A percentile compares a stretch with the other conserved stretches of the same genome.
These are phyloP conservation scores for Mythimna ferrago DNA, from an alignment of 2,888 invertebrate genomes.

Conservation along the genomic window DNA sequence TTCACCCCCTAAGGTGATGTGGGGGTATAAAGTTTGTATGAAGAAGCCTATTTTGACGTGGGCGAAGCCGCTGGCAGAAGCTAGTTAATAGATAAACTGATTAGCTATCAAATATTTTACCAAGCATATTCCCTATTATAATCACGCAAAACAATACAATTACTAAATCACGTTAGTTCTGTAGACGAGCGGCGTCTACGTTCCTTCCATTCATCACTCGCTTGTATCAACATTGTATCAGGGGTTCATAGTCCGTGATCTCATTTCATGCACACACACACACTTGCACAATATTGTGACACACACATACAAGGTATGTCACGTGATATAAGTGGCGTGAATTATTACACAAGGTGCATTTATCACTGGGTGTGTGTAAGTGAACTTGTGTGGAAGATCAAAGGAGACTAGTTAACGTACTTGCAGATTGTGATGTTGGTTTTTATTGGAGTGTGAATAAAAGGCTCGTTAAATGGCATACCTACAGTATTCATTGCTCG, in stretches of 20 bases:
- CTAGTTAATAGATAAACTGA: too few species aligned
- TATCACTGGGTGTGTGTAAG: conserved; percentile 44
- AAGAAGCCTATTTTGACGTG: too few species aligned
- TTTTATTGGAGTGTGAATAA: conserved; percentile 45
- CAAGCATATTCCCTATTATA: neutral
- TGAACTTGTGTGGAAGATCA: conserved; percentile 60
- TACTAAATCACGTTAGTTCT: conserved; percentile 24
- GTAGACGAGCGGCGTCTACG: conserved; percentile 24
- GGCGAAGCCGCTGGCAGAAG: too few species aligned
- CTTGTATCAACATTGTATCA: conserved; percentile 57
- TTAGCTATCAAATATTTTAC: too few species aligned
- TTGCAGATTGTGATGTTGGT: conserved; percentile 28
- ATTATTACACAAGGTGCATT: conserved; percentile 57
- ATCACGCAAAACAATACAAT: conserved; percentile 26
- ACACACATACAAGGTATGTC: conserved; percentile 48
- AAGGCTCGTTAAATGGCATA: conserved; percentile 15
- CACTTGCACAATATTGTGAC: conserved; percentile 16
- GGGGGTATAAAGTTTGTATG: too few species aligned
- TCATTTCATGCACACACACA: conserved; percentile 62
- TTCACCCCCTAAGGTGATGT: too few species aligned
- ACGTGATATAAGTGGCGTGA: conserved; percentile 56
- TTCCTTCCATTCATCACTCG: conserved; percentile 60
- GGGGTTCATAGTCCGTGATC: conserved; percentile 72
- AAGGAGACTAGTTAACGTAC: conserved; percentile 49
- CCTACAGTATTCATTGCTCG: neutral